Evolutionary conservation across 2,797 vertebrate species (phyloP).

Genomic region (Trematocara caparti): DNA sequence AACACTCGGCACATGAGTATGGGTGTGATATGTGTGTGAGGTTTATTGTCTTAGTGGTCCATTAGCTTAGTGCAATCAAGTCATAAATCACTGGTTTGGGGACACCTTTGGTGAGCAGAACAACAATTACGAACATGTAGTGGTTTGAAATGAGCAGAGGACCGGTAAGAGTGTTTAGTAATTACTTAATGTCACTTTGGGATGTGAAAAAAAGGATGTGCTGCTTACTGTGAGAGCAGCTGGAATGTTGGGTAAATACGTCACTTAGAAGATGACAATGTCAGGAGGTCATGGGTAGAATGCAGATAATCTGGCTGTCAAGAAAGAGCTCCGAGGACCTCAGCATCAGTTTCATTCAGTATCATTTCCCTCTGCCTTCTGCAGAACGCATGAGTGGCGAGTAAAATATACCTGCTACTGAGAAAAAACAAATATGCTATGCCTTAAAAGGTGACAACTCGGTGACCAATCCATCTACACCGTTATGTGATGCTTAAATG

Average conservation of each 20-base stretch:
- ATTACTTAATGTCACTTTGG: constrained; percentile 42
- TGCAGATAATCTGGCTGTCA: not conserved
- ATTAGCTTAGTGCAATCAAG: constrained; percentile 56
- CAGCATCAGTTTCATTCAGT: not conserved
- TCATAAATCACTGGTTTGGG: constrained; percentile 44
- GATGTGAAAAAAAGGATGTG: not conserved
- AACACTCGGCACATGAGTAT: not conserved
- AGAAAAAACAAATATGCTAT: not conserved
- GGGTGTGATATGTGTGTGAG: not conserved
- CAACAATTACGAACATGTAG: constrained; percentile 44
- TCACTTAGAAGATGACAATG: constrained; percentile 15
- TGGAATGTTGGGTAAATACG: constrained; percentile 29
- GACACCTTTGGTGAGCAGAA: constrained; percentile 33
- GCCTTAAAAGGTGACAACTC: not conserved
- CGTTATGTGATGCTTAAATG: not conserved
- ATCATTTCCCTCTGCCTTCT: not conserved
- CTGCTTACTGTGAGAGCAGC: not conserved
- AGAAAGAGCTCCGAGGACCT: not conserved
- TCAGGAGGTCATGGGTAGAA: not conserved
- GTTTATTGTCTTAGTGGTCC: constrained; percentile 14
- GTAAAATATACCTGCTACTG: not conserved
- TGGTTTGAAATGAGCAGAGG: constrained; percentile 24
- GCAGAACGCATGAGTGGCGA: not conserved
- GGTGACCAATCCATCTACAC: not conserved
- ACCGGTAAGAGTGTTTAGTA: constrained; percentile 9